Percentiles rank a stretch among this genome's conserved stretches.
Evolutionary conservation across 2,113 vertebrate genomes (phyloP).

Genomic region (Talpa occidentalis): DNA sequence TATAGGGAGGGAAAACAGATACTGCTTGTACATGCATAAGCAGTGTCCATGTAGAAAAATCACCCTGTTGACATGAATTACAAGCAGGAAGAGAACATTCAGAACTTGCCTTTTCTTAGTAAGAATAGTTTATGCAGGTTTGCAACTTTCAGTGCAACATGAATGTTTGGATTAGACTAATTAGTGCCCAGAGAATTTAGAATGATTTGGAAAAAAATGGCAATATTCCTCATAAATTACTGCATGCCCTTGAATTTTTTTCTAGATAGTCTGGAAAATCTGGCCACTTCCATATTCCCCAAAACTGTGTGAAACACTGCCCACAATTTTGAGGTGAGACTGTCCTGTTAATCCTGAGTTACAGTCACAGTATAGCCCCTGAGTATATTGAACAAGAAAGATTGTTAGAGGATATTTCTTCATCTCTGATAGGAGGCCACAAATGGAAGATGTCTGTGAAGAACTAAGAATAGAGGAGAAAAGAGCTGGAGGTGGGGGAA

Average conservation of each 20-base stretch:
- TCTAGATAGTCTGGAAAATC: not conserved
- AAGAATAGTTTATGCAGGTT: not conserved
- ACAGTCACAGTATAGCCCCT: not conserved
- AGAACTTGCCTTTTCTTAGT: not conserved
- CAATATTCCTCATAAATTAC: not conserved
- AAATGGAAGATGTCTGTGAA: not conserved
- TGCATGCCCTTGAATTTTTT: not conserved
- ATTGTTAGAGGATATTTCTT: not conserved
- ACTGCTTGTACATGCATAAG: not conserved
- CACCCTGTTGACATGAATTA: not conserved
- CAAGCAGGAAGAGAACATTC: not conserved
- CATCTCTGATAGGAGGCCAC: not conserved
- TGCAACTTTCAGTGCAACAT: not conserved
- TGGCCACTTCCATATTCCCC: not conserved
- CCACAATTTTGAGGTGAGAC: not conserved
- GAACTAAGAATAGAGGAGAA: not conserved
- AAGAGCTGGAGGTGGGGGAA: fast-evolving
- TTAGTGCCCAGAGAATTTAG: not conserved
- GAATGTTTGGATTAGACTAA: not conserved
- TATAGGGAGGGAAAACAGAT: not conserved
- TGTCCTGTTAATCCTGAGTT: not conserved
- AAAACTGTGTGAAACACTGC: not conserved
- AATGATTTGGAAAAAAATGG: not conserved
- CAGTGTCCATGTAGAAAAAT: not conserved
- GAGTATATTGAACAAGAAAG: not conserved